Conservation (phyloP, 53 echinoderm and acorn worm genomes). For the Antedon mediterranea region DNA sequence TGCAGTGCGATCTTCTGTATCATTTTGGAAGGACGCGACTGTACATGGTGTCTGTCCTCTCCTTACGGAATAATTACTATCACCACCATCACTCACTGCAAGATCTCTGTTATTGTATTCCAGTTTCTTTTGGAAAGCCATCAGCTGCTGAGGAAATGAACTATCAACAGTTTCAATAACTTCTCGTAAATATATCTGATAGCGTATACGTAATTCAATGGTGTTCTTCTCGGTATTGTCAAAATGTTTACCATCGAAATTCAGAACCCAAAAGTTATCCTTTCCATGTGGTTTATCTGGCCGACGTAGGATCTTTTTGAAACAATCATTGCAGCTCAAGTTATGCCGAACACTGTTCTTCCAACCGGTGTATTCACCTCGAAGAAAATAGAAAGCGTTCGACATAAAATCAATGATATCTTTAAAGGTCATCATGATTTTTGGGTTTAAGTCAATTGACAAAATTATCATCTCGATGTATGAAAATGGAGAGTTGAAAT, state of each 20-base stretch:
- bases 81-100: too few species aligned
- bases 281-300: background rate
- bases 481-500: background rate
- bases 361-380: background rate
- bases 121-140: too few species aligned
- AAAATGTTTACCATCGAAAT: background rate
- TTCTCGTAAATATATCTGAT: background rate
- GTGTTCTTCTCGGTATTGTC: background rate
- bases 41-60: too few species aligned
- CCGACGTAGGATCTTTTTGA: background rate
- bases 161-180: background rate
- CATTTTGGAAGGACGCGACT: too few species aligned
- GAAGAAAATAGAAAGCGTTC: background rate
- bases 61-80: too few species aligned
- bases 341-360: background rate
- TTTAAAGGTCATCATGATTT: background rate
- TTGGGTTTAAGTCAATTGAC: background rate
- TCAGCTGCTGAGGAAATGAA: too few species aligned
- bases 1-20: too few species aligned
- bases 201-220: background rate
- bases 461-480: background rate
- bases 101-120: too few species aligned
- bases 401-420: background rate
- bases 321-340: background rate
- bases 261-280: background rate